phyloP scores from a whole-genome alignment of 2,888 invertebrate species.

The Prionchulus punctatus region DNA sequence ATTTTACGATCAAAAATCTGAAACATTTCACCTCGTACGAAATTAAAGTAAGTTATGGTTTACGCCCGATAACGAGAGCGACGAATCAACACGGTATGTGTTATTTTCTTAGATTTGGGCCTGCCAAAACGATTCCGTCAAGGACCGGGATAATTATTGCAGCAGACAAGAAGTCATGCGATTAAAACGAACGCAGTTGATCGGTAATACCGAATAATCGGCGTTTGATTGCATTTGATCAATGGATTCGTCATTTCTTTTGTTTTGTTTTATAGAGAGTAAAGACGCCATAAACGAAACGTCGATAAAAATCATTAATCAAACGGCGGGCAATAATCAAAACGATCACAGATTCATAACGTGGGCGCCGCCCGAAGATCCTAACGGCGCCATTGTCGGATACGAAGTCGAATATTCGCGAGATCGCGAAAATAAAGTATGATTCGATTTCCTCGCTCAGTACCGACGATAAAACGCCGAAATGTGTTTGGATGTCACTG shows the following conservation, averaged over 20 bases:
- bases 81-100: not conserved
- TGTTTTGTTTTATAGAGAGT: not conserved
- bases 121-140: conserved; percentile 1
- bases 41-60: not conserved
- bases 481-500: not conserved
- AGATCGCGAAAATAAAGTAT: not conserved
- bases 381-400: not conserved
- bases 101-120: not conserved
- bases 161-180: not conserved
- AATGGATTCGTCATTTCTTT: too few species aligned
- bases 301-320: not conserved
- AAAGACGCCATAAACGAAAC: not conserved
- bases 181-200: not conserved
- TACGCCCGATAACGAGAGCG: not conserved
- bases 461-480: too few species aligned
- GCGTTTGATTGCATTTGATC: not conserved
- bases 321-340: not conserved
- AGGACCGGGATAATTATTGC: not conserved
- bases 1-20: not conserved
- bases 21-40: conserved; percentile 1
- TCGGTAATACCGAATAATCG: not conserved
- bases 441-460: too few species aligned
- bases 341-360: not conserved
- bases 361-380: not conserved
- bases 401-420: not conserved